A percentile compares a stretch with the other conserved stretches of the same genome.
These are phyloP conservation scores for Huso huso DNA, from an alignment of 2,797 vertebrate species.

Conservation along the genomic window DNA sequence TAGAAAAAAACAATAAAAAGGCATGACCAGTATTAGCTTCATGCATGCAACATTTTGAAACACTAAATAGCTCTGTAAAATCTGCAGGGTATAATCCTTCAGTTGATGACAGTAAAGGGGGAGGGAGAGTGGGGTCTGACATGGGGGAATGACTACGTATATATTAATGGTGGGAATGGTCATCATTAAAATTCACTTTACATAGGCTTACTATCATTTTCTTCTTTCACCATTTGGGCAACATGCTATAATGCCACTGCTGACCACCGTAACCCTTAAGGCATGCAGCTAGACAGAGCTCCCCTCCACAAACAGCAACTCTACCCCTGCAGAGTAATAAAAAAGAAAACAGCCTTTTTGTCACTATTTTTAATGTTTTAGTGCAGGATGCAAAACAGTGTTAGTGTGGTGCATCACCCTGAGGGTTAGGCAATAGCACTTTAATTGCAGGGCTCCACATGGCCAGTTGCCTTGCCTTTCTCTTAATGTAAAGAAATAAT, in stretches of 20 bases:
- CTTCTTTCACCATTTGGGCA: not conserved
- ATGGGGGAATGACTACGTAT: not conserved
- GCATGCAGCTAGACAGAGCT: constrained; percentile 4
- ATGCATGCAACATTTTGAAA: too few species aligned
- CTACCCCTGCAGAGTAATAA: constrained; percentile 1
- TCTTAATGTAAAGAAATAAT: too few species aligned
- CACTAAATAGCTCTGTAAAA: not conserved
- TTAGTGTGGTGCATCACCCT: constrained; percentile 3
- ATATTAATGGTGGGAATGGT: constrained; percentile 2
- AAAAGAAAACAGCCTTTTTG: constrained; percentile 10
- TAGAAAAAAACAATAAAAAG: too few species aligned
- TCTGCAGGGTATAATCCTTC: not conserved
- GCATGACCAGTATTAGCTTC: too few species aligned
- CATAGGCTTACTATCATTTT: not conserved
- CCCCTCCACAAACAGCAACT: constrained; percentile 1
- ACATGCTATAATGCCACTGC: constrained; percentile 3
- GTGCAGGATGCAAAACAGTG: not conserved
- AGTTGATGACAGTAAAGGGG: not conserved
- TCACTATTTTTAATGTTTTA: not conserved
- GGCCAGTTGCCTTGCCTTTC: not conserved
- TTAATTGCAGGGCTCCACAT: constrained; percentile 5
- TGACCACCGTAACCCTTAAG: constrained; percentile 3
- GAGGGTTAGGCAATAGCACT: constrained; percentile 11
- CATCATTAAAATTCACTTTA: constrained; percentile 17
- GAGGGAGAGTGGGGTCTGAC: not conserved